These are phyloP conservation scores for Momotus momota DNA, from an alignment of 2,797 vertebrate genomes.

Conservation along the genomic window DNA sequence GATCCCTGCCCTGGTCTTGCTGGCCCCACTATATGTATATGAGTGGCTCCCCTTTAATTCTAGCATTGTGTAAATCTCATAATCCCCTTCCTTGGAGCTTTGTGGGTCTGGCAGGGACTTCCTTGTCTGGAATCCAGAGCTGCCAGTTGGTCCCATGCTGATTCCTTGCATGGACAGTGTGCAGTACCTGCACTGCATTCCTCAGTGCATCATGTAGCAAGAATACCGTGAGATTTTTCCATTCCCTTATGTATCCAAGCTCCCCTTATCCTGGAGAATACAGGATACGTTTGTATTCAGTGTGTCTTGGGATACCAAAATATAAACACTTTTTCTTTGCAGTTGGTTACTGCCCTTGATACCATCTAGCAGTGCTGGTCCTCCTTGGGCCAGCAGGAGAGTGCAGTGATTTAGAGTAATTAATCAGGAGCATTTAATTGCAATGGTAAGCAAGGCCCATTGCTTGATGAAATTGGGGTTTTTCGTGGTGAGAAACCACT, in stretches of 20 bases:
- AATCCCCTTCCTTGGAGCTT: not conserved
- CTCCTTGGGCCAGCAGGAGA: not conserved
- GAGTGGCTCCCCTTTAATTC: not conserved
- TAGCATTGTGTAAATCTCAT: not conserved
- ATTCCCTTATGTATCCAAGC: not conserved
- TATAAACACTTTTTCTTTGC: not conserved
- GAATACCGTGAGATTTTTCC: accelerated
- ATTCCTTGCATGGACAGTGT: not conserved
- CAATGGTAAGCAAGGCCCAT: not conserved
- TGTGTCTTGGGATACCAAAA: not conserved
- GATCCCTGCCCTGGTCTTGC: not conserved
- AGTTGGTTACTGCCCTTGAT: not conserved
- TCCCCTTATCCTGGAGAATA: not conserved
- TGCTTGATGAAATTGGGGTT: not conserved
- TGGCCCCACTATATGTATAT: not conserved
- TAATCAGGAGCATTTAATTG: not conserved
- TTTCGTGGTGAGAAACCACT: not conserved
- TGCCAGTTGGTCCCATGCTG: accelerated
- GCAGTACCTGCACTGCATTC: not conserved
- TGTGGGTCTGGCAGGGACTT: not conserved
- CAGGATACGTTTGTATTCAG: not conserved
- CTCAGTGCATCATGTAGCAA: not conserved
- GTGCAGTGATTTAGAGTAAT: not conserved
- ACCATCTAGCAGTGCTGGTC: not conserved
- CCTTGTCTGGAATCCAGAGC: not conserved